Evolutionary conservation across 2,113 vertebrate genomes (phyloP).

Genomic region (Nothobranchius furzeri): DNA sequence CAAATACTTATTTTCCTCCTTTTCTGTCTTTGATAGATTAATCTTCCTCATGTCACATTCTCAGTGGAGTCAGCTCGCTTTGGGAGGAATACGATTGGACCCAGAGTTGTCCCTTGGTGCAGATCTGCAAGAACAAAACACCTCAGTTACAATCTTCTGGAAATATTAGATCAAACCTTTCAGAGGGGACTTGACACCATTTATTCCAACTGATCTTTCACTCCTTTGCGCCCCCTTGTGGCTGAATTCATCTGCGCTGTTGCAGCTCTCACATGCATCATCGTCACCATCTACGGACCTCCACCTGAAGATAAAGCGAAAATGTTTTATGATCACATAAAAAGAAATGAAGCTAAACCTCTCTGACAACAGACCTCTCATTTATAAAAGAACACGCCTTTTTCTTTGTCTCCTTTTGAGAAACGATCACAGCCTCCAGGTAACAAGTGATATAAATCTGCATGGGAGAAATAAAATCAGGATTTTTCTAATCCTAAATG

Average conservation of each 20-base stretch:
- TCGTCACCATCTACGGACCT: slow-evolving; percentile 45
- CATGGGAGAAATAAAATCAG: slow-evolving; percentile 19
- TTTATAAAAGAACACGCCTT: slow-evolving; percentile 27
- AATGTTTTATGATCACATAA: not conserved
- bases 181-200: not conserved
- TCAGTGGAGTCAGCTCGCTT: not conserved
- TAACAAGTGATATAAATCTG: slow-evolving; percentile 43
- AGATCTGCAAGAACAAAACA: slow-evolving; percentile 37
- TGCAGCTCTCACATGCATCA: slow-evolving; percentile 30
- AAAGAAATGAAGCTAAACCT: too few species aligned
- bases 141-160: not conserved
- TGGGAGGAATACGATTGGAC: slow-evolving; percentile 32
- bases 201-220: not conserved
- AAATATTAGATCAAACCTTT: not conserved
- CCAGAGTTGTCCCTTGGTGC: slow-evolving; percentile 8
- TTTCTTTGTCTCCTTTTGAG: not conserved
- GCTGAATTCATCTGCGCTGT: not conserved
- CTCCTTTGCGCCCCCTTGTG: slow-evolving; percentile 43
- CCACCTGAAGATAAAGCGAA: slow-evolving; percentile 23
- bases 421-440: slow-evolving; percentile 35
- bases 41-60: not conserved
- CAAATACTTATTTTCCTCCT: too few species aligned
- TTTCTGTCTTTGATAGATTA: not conserved
- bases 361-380: slow-evolving; percentile 13
- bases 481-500: not conserved